Percentiles rank a stretch among this genome's conserved stretches.
Evolutionary conservation across 2,113 vertebrate genomes (phyloP).

Genomic region (Vidua macroura): DNA sequence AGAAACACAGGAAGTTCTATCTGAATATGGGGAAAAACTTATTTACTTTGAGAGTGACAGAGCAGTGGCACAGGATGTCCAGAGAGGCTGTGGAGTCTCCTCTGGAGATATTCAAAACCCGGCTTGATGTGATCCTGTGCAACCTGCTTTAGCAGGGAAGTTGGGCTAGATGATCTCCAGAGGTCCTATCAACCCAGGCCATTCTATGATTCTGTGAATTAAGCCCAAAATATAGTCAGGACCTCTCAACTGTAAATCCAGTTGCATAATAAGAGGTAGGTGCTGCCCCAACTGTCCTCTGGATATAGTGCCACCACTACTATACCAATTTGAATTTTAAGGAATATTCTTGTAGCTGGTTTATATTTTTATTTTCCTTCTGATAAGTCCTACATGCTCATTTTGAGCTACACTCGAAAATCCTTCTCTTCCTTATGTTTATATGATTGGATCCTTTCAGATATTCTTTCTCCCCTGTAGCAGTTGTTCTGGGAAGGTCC

Average conservation of each 20-base stretch:
- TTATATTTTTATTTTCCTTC: slow-evolving; percentile 2
- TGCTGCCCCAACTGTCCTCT: background rate
- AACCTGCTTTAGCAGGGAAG: background rate
- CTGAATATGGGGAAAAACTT: background rate
- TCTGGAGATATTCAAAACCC: background rate
- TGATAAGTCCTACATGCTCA: background rate
- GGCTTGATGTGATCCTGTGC: background rate
- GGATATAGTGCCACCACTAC: background rate
- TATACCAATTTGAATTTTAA: background rate
- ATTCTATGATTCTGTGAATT: background rate
- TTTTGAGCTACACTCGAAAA: background rate
- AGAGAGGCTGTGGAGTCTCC: background rate
- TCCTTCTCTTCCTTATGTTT: background rate
- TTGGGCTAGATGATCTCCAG: background rate
- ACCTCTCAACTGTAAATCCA: background rate
- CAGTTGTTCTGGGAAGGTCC: background rate
- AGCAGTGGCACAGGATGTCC: background rate
- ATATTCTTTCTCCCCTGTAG: background rate
- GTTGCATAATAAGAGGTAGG: background rate
- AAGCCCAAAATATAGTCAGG: background rate
- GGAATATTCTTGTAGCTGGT: background rate
- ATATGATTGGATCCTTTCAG: background rate
- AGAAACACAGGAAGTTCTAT: background rate
- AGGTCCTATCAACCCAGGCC: background rate
- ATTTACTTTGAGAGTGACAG: background rate